Conservation (phyloP, 92 coral and sea anemone species). For the Siderastrea siderea region DNA sequence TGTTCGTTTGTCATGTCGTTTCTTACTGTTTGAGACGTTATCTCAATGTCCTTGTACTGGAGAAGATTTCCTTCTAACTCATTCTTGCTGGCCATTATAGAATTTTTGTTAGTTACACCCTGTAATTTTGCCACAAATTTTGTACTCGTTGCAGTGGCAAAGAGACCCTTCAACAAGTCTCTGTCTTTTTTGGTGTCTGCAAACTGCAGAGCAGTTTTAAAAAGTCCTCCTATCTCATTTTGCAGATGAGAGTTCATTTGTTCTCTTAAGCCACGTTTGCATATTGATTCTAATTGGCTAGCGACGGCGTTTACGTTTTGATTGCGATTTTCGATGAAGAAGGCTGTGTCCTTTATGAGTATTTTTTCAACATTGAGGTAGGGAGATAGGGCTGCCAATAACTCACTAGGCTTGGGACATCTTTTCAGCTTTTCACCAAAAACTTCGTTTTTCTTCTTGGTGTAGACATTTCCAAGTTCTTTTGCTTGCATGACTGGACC, state of each 20-base stretch:
- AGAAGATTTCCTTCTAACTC: neutral
- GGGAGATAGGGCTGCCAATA: neutral
- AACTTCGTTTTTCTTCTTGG: neutral
- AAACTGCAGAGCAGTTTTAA: slow-evolving; percentile 21
- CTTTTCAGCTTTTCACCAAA: neutral
- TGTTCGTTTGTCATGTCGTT: slow-evolving; percentile 49
- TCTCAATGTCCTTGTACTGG: slow-evolving; percentile 30
- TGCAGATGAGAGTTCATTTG: slow-evolving; percentile 40
- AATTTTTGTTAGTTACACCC: slow-evolving; percentile 29
- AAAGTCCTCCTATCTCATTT: slow-evolving; percentile 21
- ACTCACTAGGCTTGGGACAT: neutral
- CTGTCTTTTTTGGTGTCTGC: slow-evolving; percentile 47
- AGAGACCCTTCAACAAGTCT: slow-evolving; percentile 47
- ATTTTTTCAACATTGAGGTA: slow-evolving; percentile 30
- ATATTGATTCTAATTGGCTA: neutral
- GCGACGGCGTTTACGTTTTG: neutral
- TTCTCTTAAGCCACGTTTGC: neutral
- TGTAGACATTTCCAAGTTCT: neutral
- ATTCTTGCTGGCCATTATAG: slow-evolving; percentile 27
- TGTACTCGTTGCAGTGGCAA: slow-evolving; percentile 37
- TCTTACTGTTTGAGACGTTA: slow-evolving; percentile 22
- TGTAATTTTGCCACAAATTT: slow-evolving; percentile 24
- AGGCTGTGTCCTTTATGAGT: slow-evolving; percentile 23
- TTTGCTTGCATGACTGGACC: neutral
- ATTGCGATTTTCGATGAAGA: slow-evolving; percentile 25